These are phyloP conservation scores for human (Homo sapiens) DNA, from an alignment of 2,113 vertebrate species.

Conservation along the genomic window GRCh38 chr7:126235001-126235500, in stretches of 20 bases:
- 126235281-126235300: neutral
- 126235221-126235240: neutral
- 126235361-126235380: neutral
- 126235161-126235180: neutral
- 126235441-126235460: neutral
- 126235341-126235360: neutral
- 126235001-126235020: neutral
- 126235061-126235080: neutral
- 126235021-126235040: neutral
- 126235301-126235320: neutral
- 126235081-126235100: neutral
- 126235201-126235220: neutral
- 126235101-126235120: neutral
- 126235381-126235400: neutral
- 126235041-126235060: neutral
- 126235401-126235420: neutral
- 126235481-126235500: neutral
- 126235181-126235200: neutral
- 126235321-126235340: neutral
- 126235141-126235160: neutral
- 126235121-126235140: neutral
- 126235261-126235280: neutral
- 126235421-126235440: neutral
- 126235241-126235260: neutral
- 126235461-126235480: neutral